Base-by-base conservation (phyloP, 2,113 vertebrate genomes). In the Dipodomys spectabilis region DNA sequence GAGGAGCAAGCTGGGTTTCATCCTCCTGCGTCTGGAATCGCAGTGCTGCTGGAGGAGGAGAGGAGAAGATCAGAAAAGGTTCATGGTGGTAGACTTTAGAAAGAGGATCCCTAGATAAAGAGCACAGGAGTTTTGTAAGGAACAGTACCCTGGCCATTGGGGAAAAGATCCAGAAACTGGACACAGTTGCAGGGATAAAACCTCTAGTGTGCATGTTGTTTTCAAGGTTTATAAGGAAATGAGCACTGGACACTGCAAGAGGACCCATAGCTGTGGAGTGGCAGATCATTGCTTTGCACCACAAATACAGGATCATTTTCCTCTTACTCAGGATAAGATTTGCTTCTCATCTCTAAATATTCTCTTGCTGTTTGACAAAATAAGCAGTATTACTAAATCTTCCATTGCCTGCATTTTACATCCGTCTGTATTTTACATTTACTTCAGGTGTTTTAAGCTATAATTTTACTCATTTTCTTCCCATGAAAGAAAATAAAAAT, bases 401-500 rank as follows among this genome's bases (percentile, higher is more conserved):
- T 91, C 86, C 27, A 86, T 5, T 69, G n/a, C 23, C 39, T 81
- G 11, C 68, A 49, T 94, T 93, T 78, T 81, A 44, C 45, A 80
- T 22, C 11, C 84, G 74, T 44, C 64, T 91, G 19, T 91, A 77
- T 86, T 95, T 92, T 91, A 68, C 23, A 78, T 69, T 96, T 94
- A 49, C 45, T 23, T 28, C 12, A 32, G 62, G 4, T 57, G 10
- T 45, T 82, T 22, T 67, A 87, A 35, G 57, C 75, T 83, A 27
- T 20, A 89, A 95, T 87, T 94, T 68, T 67, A 69, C 73, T 81
- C 73, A 88, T 94, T 95, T 57, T 49, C 12, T 87, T 79, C 18
- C 65, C 32, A 78, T 88, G 72, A 91, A 80, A 89, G 39, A 27
- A 75, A 96, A 78, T 96, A 69, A 77, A 94, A 87, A 91, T 67